Conservation (phyloP, 2,113 vertebrate genomes). For the Hydrolagus affinis region DNA sequence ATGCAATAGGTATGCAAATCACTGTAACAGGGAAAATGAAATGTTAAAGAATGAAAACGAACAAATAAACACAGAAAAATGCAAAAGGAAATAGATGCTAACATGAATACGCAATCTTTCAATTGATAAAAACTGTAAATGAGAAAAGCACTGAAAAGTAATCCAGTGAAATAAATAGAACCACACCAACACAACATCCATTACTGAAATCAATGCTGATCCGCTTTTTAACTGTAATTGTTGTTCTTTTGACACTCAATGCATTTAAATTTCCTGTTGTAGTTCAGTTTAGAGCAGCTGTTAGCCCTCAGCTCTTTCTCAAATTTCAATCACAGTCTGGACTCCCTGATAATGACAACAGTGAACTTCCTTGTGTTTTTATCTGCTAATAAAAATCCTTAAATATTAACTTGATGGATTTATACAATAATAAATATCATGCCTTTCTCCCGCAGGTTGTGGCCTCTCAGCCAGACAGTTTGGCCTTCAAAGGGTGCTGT, state of each 20-base stretch:
- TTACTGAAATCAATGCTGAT: slow-evolving; percentile 25
- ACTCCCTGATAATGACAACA: slow-evolving; percentile 12
- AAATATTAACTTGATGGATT: background rate
- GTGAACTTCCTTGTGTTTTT: background rate
- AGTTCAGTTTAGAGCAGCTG: slow-evolving; percentile 18
- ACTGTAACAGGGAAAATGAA: background rate
- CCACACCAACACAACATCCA: background rate
- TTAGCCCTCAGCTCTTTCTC: slow-evolving; percentile 31
- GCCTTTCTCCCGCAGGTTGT: background rate
- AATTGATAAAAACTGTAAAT: background rate
- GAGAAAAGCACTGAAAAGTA: slow-evolving; percentile 1
- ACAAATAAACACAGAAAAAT: background rate
- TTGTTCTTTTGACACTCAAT: slow-evolving; percentile 18
- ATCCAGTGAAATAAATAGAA: background rate
- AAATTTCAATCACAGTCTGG: slow-evolving; percentile 21
- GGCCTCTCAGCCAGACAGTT: background rate
- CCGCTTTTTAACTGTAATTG: slow-evolving; percentile 26
- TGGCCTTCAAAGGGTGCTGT: background rate
- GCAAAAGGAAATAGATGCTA: background rate
- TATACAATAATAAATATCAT: background rate
- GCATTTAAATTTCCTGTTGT: slow-evolving; percentile 28
- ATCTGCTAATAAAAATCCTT: slow-evolving; percentile 15
- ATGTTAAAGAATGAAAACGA: background rate
- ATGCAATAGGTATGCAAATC: background rate
- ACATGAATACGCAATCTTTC: background rate